A percentile compares a stretch with the other conserved stretches of the same genome.
These are phyloP conservation scores for Acanthacorydalis orientalis DNA, from an alignment of 2,888 invertebrate genomes.

Conservation along the genomic window DNA sequence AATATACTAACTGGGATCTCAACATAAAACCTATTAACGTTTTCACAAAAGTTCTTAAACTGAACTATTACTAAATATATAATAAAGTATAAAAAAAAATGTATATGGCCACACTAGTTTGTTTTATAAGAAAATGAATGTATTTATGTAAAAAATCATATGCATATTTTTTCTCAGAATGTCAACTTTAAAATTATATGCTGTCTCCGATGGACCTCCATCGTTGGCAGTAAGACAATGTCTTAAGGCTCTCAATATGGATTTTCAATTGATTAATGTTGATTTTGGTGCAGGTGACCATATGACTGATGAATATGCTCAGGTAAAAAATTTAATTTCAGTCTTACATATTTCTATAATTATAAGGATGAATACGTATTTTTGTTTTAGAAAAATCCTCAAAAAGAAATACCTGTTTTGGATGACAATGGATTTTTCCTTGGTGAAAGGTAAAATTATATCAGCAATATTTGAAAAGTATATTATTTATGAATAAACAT, in stretches of 20 bases:
- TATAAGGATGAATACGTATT: slow-evolving; percentile 9
- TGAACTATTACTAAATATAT: too few relatives aligned
- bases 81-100: too few relatives aligned
- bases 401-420: slow-evolving; percentile 61
- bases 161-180: neutral
- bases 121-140: too few relatives aligned
- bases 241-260: slow-evolving; percentile 42
- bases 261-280: slow-evolving; percentile 47
- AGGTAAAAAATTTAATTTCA: slow-evolving; percentile 27
- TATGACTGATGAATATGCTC: slow-evolving; percentile 49
- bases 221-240: slow-evolving; percentile 56
- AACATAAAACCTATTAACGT: too few relatives aligned
- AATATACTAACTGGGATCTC: too few relatives aligned
- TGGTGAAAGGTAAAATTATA: slow-evolving; percentile 43
- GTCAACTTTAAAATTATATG: slow-evolving; percentile 45
- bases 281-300: slow-evolving; percentile 58
- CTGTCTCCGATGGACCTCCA: slow-evolving; percentile 62
- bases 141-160: too few relatives aligned
- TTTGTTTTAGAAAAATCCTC: slow-evolving; percentile 49
- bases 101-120: too few relatives aligned
- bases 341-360: neutral
- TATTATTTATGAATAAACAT: too few relatives aligned
- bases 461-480: too few relatives aligned
- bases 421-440: slow-evolving; percentile 64
- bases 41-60: too few relatives aligned